These are phyloP conservation scores for Anhinga anhinga DNA, from an alignment of 2,113 vertebrate species.

Conservation along the genomic window DNA sequence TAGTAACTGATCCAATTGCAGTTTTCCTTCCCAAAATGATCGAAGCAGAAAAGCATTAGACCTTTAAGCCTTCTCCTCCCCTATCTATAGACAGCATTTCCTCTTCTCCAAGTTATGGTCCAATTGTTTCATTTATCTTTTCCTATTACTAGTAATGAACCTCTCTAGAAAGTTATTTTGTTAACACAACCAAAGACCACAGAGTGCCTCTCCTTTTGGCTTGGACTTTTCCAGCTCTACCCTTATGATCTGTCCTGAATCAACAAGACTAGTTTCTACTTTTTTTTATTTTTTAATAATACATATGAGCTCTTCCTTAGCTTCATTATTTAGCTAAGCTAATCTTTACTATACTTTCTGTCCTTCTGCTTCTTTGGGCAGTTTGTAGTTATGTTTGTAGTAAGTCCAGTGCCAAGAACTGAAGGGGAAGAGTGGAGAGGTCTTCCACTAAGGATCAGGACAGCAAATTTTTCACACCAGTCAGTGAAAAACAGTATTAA, in stretches of 20 bases:
- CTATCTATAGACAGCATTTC: background rate
- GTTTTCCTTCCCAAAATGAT: background rate
- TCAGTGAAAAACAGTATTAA: background rate
- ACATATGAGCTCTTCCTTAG: background rate
- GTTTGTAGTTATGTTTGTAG: background rate
- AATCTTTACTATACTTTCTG: background rate
- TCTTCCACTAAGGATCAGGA: background rate
- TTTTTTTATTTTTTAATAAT: background rate
- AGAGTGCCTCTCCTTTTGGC: background rate
- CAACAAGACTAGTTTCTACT: background rate
- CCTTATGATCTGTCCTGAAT: background rate
- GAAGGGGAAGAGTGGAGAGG: background rate
- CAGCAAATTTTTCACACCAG: background rate
- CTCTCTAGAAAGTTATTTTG: background rate
- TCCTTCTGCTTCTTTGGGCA: background rate
- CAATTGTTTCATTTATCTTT: background rate
- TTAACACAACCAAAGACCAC: background rate
- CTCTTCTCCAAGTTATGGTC: background rate
- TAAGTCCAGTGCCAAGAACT: background rate
- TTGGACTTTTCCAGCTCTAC: background rate
- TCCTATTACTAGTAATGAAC: background rate
- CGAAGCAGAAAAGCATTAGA: background rate
- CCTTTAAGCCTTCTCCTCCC: background rate
- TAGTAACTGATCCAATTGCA: background rate
- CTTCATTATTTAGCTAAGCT: background rate